Base-by-base conservation (phyloP, 2,888 invertebrate species). In the Chironomus tentans region DNA sequence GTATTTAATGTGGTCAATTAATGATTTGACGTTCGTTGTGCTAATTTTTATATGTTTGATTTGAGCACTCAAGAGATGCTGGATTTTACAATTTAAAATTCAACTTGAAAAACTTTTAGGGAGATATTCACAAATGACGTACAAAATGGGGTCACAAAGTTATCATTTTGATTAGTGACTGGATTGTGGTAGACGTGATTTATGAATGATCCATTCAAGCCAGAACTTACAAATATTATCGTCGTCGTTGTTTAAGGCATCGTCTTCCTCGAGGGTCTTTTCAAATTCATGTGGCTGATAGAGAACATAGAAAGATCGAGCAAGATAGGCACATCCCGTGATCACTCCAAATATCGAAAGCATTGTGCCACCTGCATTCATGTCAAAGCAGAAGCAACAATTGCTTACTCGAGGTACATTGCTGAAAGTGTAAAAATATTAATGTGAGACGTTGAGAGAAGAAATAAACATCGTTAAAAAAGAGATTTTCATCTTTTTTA, bases 311-410 rank as follows among this genome's bases (percentile, higher is more conserved):
- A 74, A 46, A 18, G 68, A 46, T 18, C 74, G 74, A 21, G 68
- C 65, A n/a, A 76, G 22, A 22, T 76, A 76, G 5, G 76, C 76
- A 48, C 68, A 28, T 4, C 69, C 68, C 5, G 69, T 69, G 10
- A 76, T 68, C 15, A 69, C 18, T 18, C 76, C 76, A 18, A 76
- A 76, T 6, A 76, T 18, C 2, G 46, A 28, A 1, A 76, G 15
- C 13, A 76, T 18, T 56, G 68, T 76, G 47, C 76, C 76, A 15
- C 76, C 76, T 18, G 22, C 56, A 18, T 28, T 69, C 76, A 76
- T 69, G 28, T 76, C 76, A 22, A 68, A 69, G 69, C 62, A 76
- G 38, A 76, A 76, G 61, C 76, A 76, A 56, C 76, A 76, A 28
- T 24, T 69, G 10, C 50, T 3, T 12, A 76, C 76, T 24, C 69